Percentiles rank a stretch among this genome's conserved stretches.
Conservation (phyloP, 1,140 invertebrate species). For the Drosophila varians region DNA sequence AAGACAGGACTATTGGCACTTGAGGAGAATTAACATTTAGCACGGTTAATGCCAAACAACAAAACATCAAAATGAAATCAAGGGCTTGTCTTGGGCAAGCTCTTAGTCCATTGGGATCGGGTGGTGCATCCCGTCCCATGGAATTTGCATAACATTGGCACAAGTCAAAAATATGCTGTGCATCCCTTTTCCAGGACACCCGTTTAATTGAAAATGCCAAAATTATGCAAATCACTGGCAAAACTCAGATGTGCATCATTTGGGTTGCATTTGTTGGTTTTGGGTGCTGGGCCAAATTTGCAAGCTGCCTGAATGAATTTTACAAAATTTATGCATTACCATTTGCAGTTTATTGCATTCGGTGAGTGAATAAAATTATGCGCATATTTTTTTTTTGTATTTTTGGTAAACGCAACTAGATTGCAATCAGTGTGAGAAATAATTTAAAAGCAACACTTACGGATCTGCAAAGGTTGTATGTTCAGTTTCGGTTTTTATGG, state of each 20-base stretch:
- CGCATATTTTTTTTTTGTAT: slow-evolving; percentile 15
- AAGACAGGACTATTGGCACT: slow-evolving; percentile 53
- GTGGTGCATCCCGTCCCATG: slow-evolving; percentile 20
- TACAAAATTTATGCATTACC: slow-evolving; percentile 60
- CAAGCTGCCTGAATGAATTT: slow-evolving; percentile 31
- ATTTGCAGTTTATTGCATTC: slow-evolving; percentile 51
- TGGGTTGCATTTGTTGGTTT: slow-evolving; percentile 50
- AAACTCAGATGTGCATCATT: slow-evolving; percentile 56
- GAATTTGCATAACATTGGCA: slow-evolving; percentile 82
- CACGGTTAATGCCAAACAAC: slow-evolving; percentile 75
- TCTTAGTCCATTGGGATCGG: slow-evolving; percentile 24
- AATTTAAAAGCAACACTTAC: not conserved
- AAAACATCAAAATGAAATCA: slow-evolving; percentile 74
- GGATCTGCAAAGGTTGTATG: too few species aligned
- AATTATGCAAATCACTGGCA: slow-evolving; percentile 67
- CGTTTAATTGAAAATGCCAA: slow-evolving; percentile 71
- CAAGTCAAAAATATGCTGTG: slow-evolving; percentile 67
- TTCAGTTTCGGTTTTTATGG: too few species aligned
- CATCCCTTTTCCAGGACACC: slow-evolving; percentile 39
- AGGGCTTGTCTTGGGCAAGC: slow-evolving; percentile 22
- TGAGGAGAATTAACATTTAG: slow-evolving; percentile 76
- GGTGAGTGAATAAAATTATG: slow-evolving; percentile 47
- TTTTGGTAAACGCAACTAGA: slow-evolving; percentile 24
- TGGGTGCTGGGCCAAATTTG: slow-evolving; percentile 33
- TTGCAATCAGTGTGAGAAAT: slow-evolving; percentile 72